Evolutionary conservation across 1,140 invertebrate species (phyloP).

Genomic region (Chymomyza costata): DNA sequence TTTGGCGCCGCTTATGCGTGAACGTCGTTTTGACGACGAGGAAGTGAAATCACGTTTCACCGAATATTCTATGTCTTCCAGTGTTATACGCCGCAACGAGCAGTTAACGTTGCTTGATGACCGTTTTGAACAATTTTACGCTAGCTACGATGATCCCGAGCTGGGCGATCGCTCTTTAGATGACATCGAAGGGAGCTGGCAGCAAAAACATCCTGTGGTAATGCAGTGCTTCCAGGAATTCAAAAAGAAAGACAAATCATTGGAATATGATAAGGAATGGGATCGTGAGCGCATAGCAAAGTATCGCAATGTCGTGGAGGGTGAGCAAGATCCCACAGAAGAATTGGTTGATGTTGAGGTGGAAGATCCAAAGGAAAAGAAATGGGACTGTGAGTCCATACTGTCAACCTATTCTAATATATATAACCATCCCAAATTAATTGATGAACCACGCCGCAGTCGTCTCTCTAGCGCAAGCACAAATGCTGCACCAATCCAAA

Average conservation of each 20-base stretch:
- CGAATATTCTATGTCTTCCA: slow-evolving; percentile 95
- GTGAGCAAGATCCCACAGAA: slow-evolving; percentile 77
- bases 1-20: slow-evolving; percentile 77
- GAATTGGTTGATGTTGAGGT: slow-evolving; percentile 80
- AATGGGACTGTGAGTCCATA: slow-evolving; percentile 97
- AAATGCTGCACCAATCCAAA: slow-evolving; percentile 79
- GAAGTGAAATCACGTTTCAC: slow-evolving; percentile 94
- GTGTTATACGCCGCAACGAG: slow-evolving; percentile 90
- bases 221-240: slow-evolving; percentile 81
- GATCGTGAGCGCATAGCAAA: slow-evolving; percentile 81
- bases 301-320: slow-evolving; percentile 77
- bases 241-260: slow-evolving; percentile 77
- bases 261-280: slow-evolving; percentile 80
- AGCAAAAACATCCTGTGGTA: slow-evolving; percentile 81
- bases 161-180: slow-evolving; percentile 92
- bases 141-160: slow-evolving; percentile 91
- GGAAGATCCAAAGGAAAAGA: slow-evolving; percentile 78
- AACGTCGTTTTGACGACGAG: slow-evolving; percentile 80
- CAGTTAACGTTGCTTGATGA: slow-evolving; percentile 90
- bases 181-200: slow-evolving; percentile 89
- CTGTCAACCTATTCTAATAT: slow-evolving; percentile 92
- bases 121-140: slow-evolving; percentile 93
- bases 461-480: slow-evolving; percentile 71
- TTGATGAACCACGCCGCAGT: slow-evolving; percentile 83
- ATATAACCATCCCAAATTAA: slow-evolving; percentile 93